phyloP scores from a whole-genome alignment of 2,113 vertebrate genomes.

The Platycercus adscitus region DNA sequence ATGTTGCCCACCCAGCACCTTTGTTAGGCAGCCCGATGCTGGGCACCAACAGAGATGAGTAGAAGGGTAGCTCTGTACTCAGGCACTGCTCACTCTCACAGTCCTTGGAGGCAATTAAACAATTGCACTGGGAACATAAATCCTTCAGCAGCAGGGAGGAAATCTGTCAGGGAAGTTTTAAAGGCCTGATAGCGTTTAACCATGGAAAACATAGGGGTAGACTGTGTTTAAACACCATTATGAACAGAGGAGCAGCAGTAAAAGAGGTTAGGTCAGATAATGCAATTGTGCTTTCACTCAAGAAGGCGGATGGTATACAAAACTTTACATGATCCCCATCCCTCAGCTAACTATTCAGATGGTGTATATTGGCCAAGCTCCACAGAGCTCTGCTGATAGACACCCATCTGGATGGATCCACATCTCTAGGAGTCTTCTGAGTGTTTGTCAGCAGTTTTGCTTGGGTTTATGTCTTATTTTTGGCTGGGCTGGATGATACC shows the following conservation, averaged over 20 bases:
- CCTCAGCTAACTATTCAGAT: neutral
- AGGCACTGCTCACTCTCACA: rapidly evolving
- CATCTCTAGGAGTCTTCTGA: neutral
- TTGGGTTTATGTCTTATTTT: neutral
- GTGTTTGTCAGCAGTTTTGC: neutral
- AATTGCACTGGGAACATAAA: neutral
- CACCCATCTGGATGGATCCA: neutral
- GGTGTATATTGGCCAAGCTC: neutral
- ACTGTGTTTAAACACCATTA: neutral
- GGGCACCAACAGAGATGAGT: neutral
- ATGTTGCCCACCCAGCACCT: neutral
- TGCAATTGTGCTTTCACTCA: neutral
- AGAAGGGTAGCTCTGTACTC: neutral
- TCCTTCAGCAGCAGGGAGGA: neutral
- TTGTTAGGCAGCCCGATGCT: too few species aligned
- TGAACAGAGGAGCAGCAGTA: neutral
- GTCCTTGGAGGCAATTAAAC: neutral
- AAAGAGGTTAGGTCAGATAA: neutral
- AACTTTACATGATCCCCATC: neutral
- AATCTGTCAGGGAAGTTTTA: neutral
- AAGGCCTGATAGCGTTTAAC: neutral
- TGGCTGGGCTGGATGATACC: neutral
- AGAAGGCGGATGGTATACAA: neutral
- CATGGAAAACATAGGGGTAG: neutral
- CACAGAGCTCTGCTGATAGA: rapidly evolving